Percentiles rank a stretch among this genome's conserved stretches.
phyloP scores from a whole-genome alignment of 2,113 vertebrate genomes.

The Onychorhynchus coronatus region DNA sequence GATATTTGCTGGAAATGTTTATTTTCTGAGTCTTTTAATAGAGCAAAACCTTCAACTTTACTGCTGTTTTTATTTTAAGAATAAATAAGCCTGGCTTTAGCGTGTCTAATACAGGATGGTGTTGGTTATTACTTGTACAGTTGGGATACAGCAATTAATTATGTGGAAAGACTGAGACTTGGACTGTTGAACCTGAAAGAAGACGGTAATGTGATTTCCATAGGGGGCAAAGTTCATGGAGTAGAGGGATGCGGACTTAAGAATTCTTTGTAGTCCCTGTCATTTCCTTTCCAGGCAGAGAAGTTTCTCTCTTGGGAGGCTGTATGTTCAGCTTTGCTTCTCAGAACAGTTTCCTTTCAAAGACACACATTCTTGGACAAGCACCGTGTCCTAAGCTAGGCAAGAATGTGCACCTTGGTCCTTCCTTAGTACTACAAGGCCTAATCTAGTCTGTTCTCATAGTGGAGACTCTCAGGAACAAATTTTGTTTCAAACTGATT shows the following conservation, averaged over 20 bases:
- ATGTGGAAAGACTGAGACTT: background rate
- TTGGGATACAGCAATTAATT: background rate
- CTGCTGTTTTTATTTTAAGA: constrained; percentile 69
- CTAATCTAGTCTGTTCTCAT: background rate
- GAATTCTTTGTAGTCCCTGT: background rate
- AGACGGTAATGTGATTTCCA: background rate
- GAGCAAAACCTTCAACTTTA: constrained; percentile 47
- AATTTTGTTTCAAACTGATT: constrained; percentile 32
- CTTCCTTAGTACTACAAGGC: background rate
- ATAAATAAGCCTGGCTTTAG: constrained; percentile 67
- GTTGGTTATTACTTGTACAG: constrained; percentile 9
- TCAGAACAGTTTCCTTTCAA: background rate
- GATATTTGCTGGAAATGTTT: constrained; percentile 49
- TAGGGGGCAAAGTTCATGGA: background rate
- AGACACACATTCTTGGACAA: background rate
- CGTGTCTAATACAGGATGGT: constrained; percentile 35
- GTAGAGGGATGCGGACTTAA: background rate
- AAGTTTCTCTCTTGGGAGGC: background rate
- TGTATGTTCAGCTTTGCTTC: background rate
- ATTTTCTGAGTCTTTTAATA: constrained; percentile 61
- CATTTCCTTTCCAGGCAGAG: background rate
- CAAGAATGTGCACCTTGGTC: background rate
- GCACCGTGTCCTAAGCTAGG: background rate
- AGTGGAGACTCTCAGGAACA: constrained; percentile 34
- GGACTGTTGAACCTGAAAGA: background rate